These are phyloP conservation scores for Caerostris darwini DNA, from an alignment of 1,140 invertebrate species.

Conservation along the genomic window DNA sequence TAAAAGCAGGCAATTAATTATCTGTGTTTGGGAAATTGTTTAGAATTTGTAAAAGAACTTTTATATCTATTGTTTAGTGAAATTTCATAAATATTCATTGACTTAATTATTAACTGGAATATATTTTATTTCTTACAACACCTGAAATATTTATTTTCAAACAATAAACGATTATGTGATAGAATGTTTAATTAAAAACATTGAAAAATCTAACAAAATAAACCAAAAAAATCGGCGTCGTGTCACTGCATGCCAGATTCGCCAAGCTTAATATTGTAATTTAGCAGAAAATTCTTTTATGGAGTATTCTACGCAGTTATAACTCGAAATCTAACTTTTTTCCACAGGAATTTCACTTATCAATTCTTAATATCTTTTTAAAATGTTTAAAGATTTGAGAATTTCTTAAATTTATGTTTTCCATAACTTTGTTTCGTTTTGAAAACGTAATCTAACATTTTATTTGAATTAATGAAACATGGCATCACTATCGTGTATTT, in stretches of 20 bases:
- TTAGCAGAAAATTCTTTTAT: background rate
- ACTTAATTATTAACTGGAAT: too few species aligned
- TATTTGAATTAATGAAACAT: constrained; percentile 36
- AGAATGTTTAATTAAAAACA: too few species aligned
- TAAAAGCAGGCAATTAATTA: too few species aligned
- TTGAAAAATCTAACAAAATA: background rate
- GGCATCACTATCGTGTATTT: constrained; percentile 71
- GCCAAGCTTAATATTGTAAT: background rate
- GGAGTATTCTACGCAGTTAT: constrained; percentile 38
- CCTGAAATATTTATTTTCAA: too few species aligned
- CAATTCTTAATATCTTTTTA: background rate
- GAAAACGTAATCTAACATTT: constrained; percentile 6
- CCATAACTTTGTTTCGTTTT: background rate
- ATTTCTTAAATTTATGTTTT: background rate
- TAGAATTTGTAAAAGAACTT: too few species aligned
- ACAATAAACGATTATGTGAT: too few species aligned
- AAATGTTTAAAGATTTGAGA: background rate
- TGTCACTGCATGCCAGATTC: constrained; percentile 45
- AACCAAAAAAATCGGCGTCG: constrained; percentile 21
- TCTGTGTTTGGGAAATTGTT: too few species aligned
- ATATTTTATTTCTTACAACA: too few species aligned
- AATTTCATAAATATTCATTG: too few species aligned
- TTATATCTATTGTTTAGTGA: too few species aligned
- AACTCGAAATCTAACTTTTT: background rate
- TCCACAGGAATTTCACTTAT: background rate